phyloP scores from a whole-genome alignment of 2,888 invertebrate species.

The Macaria liturata region DNA sequence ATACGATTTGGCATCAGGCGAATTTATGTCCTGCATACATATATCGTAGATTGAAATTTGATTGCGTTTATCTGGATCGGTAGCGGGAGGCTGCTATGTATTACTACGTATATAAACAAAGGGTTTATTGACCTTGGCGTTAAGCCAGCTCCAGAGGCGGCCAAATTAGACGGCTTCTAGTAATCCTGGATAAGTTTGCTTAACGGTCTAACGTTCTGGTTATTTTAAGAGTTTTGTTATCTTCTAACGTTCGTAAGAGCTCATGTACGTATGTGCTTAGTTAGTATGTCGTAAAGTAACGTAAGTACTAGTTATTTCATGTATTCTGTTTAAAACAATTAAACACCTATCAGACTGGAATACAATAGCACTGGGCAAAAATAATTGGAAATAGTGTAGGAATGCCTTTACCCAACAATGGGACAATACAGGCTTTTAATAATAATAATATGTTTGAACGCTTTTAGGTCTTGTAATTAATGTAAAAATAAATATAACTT shows the following conservation, averaged over 20 bases:
- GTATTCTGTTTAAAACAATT: too few relatives aligned
- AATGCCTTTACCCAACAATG: too few relatives aligned
- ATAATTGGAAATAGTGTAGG: too few relatives aligned
- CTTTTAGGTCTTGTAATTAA: too few relatives aligned
- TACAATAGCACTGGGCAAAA: too few relatives aligned
- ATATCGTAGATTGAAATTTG: constrained; percentile 48
- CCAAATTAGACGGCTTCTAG: constrained; percentile 59
- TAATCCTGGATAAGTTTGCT: constrained; percentile 48
- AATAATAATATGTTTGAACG: too few relatives aligned
- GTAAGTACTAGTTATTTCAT: too few relatives aligned
- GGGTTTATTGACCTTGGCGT: constrained; percentile 77
- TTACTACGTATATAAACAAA: constrained; percentile 59
- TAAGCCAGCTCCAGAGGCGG: constrained; percentile 63
- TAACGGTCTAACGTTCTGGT: constrained; percentile 18
- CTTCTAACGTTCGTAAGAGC: constrained; percentile 14
- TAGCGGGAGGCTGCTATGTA: constrained; percentile 56
- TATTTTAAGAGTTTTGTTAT: constrained; percentile 24
- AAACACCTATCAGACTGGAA: too few relatives aligned
- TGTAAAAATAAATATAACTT: too few relatives aligned
- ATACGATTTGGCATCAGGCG: constrained; percentile 43
- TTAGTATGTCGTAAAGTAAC: too few relatives aligned
- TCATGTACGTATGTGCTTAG: not conserved
- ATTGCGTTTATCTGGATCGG: constrained; percentile 40
- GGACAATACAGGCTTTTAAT: too few relatives aligned
- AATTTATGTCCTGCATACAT: constrained; percentile 54